A percentile compares a stretch with the other conserved stretches of the same genome.
These are phyloP conservation scores for Pyrgilauda ruficollis DNA, from an alignment of 2,113 vertebrate species.

Conservation along the genomic window DNA sequence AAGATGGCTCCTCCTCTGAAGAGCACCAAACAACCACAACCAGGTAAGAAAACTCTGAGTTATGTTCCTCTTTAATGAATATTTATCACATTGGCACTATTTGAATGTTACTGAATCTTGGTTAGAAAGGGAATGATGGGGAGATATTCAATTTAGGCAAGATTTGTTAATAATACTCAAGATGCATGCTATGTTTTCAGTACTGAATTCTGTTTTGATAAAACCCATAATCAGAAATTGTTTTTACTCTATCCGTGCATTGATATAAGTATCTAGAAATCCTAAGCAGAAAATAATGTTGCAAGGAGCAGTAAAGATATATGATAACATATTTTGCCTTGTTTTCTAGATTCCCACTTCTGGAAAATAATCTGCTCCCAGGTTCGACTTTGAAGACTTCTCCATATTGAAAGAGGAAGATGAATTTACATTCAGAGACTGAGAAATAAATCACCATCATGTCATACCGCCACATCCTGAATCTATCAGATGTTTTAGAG, in stretches of 20 bases:
- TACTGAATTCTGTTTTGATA: constrained; percentile 9
- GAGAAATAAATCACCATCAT: not conserved
- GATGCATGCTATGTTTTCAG: not conserved
- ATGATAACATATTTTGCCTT: not conserved
- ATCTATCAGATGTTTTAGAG: constrained; percentile 14
- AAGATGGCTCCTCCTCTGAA: not conserved
- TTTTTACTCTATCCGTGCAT: not conserved
- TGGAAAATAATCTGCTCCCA: not conserved
- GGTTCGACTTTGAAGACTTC: not conserved
- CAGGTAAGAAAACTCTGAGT: constrained; percentile 53
- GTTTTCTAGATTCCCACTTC: constrained; percentile 9
- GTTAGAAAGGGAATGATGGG: not conserved
- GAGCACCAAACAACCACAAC: not conserved
- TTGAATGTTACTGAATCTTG: not conserved
- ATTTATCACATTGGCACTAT: not conserved
- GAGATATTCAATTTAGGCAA: not conserved
- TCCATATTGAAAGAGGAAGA: not conserved
- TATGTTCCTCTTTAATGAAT: not conserved
- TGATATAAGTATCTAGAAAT: not conserved
- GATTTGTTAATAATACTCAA: not conserved
- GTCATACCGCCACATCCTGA: not conserved
- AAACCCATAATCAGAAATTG: not conserved
- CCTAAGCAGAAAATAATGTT: not conserved
- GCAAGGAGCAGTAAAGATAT: not conserved
- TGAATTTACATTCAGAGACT: not conserved